These are phyloP conservation scores for Phrynocephalus versicolor DNA, from an alignment of 2,113 vertebrate species.

Conservation along the genomic window DNA sequence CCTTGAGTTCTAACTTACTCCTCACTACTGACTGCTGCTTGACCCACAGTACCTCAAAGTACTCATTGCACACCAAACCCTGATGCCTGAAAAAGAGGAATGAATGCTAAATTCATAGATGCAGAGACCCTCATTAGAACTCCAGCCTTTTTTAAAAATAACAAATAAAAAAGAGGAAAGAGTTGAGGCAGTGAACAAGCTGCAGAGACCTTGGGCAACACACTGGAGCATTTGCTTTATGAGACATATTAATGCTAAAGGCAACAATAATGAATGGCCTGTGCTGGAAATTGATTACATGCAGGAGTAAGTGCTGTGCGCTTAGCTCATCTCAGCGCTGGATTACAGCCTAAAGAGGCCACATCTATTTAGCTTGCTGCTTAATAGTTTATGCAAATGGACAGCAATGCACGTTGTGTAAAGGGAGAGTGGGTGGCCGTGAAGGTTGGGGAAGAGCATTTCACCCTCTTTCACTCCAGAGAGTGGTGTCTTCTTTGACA, in stretches of 20 bases:
- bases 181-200: not conserved
- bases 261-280: conserved; percentile 12
- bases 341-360: conserved; percentile 28
- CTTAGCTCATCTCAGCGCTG: conserved; percentile 16
- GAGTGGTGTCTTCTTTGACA: not conserved
- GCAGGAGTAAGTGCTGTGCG: not conserved
- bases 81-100: not conserved
- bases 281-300: conserved; percentile 12
- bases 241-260: conserved; percentile 28
- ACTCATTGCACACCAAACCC: not conserved
- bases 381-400: conserved; percentile 34
- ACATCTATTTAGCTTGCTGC: conserved; percentile 24
- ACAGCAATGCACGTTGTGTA: not conserved
- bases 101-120: not conserved
- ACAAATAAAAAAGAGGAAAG: not conserved
- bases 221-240: conserved; percentile 22
- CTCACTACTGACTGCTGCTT: not conserved
- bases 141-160: not conserved
- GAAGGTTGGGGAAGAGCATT: not conserved
- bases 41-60: not conserved
- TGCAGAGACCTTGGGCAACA: not conserved
- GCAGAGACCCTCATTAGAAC: not conserved
- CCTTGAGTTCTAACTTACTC: not conserved
- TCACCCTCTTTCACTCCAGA: not conserved
- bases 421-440: not conserved